Conservation (phyloP, 2,797 vertebrate genomes). For the Synanceia verrucosa region DNA sequence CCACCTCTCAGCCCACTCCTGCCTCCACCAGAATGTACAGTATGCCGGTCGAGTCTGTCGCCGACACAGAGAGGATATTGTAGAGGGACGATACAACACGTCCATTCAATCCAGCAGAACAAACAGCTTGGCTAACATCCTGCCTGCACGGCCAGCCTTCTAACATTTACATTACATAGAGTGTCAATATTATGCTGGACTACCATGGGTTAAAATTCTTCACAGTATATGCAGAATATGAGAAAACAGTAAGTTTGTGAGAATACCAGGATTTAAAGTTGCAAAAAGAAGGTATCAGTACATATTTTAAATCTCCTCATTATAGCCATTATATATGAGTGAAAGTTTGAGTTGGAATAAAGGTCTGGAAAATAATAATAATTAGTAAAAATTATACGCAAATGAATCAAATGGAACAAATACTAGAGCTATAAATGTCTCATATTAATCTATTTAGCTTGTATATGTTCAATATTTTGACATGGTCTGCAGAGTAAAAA, state of each 20-base stretch:
- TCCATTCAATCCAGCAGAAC: constrained; percentile 61
- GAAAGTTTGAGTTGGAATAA: background rate
- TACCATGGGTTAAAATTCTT: background rate
- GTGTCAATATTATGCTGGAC: constrained; percentile 50
- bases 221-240: background rate
- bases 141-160: constrained; percentile 29
- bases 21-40: constrained; percentile 64
- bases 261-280: too few species aligned
- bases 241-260: too few species aligned
- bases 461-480: background rate
- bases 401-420: background rate
- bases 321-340: too few species aligned
- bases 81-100: constrained; percentile 49
- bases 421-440: background rate
- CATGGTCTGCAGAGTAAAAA: background rate
- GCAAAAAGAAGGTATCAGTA: too few species aligned
- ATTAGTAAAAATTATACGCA: background rate
- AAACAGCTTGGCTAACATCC: constrained; percentile 60
- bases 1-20: constrained; percentile 31
- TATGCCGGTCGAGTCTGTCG: constrained; percentile 29
- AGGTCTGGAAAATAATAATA: too few species aligned
- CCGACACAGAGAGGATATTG: constrained; percentile 59
- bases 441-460: background rate
- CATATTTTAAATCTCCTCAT: too few species aligned
- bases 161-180: constrained; percentile 58